Conservation (phyloP, 64 coral and sea anemone genomes). For the Stichodactyla mertensii region DNA sequence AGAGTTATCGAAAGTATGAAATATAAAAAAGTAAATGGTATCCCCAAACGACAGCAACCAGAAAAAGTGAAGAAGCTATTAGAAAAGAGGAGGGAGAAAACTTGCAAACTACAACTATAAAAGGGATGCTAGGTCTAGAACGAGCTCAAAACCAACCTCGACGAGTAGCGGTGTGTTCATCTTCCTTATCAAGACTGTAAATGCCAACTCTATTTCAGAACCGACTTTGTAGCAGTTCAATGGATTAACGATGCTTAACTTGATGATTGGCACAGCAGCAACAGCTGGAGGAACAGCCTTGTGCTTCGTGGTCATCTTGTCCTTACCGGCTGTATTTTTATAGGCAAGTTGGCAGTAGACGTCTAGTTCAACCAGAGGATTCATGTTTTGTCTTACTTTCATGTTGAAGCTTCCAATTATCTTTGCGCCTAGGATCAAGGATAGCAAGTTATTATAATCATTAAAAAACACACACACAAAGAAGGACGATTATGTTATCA, state of each 20-base stretch:
- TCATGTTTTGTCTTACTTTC: conserved; percentile 48
- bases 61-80: too few species aligned
- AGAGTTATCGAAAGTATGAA: too few species aligned
- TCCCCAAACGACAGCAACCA: too few species aligned
- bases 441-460: not conserved
- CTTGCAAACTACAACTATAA: too few species aligned
- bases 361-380: conserved; percentile 65
- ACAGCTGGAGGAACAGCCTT: conserved; percentile 52
- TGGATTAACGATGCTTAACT: conserved; percentile 35
- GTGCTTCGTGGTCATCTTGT: conserved; percentile 44
- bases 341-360: conserved; percentile 44
- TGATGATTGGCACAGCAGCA: conserved; percentile 69
- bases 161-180: conserved; percentile 57
- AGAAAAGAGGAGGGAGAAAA: too few species aligned
- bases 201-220: conserved; percentile 32
- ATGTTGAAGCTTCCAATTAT: conserved; percentile 48
- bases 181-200: conserved; percentile 46
- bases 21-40: too few species aligned
- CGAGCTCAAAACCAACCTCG: conserved; percentile 30
- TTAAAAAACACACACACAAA: not conserved
- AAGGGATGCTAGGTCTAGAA: too few species aligned
- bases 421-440: not conserved
- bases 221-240: conserved; percentile 65
- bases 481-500: not conserved
- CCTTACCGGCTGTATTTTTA: conserved; percentile 26